Percentiles rank a stretch among this genome's conserved stretches.
Evolutionary conservation across 2,888 invertebrate genomes (phyloP).

Genomic region (Caenorhabditis doughertyi): DNA sequence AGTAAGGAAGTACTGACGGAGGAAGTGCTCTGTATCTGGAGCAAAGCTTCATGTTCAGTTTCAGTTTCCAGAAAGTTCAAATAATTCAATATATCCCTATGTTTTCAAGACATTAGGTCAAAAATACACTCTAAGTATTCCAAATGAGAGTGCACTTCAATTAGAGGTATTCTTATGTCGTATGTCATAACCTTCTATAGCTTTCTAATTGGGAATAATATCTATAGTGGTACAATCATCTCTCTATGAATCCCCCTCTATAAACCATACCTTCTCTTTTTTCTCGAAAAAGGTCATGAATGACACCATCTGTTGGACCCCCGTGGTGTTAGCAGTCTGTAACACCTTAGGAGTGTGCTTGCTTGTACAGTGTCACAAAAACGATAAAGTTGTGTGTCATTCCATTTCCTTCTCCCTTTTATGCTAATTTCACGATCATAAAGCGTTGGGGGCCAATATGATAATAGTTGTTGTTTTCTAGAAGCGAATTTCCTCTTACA

Average conservation of each 20-base stretch:
- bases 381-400: conserved; percentile 22
- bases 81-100: no score
- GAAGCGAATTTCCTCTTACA: background rate
- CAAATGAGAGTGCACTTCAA: no score
- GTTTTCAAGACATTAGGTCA: no score
- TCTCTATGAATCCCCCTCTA: background rate
- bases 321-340: conserved; percentile 3
- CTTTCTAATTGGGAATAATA: no score
- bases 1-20: no score
- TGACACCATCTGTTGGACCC: conserved; percentile 13
- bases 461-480: background rate
- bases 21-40: no score
- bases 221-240: no score
- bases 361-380: conserved; percentile 2
- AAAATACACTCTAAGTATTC: no score
- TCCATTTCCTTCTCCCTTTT: background rate
- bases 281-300: background rate
- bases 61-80: no score
- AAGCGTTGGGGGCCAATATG: conserved; percentile 1
- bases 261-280: background rate
- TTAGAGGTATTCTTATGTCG: no score
- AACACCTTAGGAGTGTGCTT: conserved; percentile 37
- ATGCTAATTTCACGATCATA: conserved; percentile 36
- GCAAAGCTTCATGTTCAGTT: no score
- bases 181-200: no score